Evolutionary conservation across 2,888 invertebrate genomes (phyloP), one percentile per base, ranked within the genome.

Genomic region (Diploptera punctata): DNA sequence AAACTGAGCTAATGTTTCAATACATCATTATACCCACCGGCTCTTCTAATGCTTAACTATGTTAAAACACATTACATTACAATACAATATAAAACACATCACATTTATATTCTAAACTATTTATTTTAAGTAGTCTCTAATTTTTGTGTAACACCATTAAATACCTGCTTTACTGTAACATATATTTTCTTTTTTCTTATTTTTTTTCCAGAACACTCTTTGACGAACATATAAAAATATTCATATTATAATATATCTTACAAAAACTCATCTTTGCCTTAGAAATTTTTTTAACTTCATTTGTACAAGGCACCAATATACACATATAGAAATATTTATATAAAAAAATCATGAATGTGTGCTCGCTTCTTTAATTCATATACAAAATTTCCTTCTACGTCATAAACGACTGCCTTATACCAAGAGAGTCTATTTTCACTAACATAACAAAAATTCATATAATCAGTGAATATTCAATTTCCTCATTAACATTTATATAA

Each of bases 141-240:
- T 70, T 70, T 54, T 61, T 38, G 68, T 67, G 62, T 71, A 72
- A 75, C 73, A 73, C 73, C 73, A 62, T 71, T 71, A 73, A 71
- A 69, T 75, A 73, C 75, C 67, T 73, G 43, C 57, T 62, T 67
- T 71, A 73, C 68, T 69, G 47, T 67, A 71, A 71, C 73, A 73
- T 71, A 71, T 67, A 70, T 67, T 70, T 68, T 74, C 65, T 38
- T 31, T n/a, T n/a, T n/a, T n/a, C n/a, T n/a, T n/a, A n/a, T n/a
- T n/a, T 70, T 31, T 38, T 67, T 71, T 72, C 67, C 73, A 71
- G 60, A 72, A 68, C 57, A 71, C 61, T 68, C 68, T 71, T 62
- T 74, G 75, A 74, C 52, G 71, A 89, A 89, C 89, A 89, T 89
- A 89, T 87, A 89, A 88, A 89, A 89, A 89, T 89, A 88, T 88